Percentiles rank a stretch among this genome's conserved stretches.
phyloP scores from a whole-genome alignment of 1,140 invertebrate species.

The Charaxes varanes region DNA sequence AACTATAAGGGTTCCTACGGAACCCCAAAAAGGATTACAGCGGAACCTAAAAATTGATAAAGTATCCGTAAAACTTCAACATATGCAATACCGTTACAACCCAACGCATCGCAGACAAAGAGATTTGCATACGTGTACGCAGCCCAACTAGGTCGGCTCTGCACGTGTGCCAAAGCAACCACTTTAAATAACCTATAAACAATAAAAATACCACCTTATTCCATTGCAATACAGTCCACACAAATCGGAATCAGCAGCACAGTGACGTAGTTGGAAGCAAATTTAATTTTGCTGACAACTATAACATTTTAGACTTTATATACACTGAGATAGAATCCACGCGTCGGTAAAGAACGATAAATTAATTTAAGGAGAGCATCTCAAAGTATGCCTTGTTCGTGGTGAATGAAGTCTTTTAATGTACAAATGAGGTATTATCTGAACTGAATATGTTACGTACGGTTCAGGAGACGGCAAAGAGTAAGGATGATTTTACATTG shows the following conservation, averaged over 20 bases:
- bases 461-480: background rate
- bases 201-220: slow-evolving; percentile 14
- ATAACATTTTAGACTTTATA: slow-evolving; percentile 22
- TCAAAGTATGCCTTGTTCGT: slow-evolving; percentile 54
- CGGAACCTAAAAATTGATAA: slow-evolving; percentile 14
- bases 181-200: background rate
- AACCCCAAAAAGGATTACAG: too few species aligned
- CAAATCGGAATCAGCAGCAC: background rate
- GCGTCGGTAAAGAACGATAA: background rate
- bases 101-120: slow-evolving; percentile 53
- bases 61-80: slow-evolving; percentile 12
- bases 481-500: slow-evolving; percentile 8
- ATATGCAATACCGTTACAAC: slow-evolving; percentile 33
- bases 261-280: slow-evolving; percentile 14
- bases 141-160: slow-evolving; percentile 37
- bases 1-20: too few species aligned
- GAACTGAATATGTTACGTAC: slow-evolving; percentile 29
- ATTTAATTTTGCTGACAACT: slow-evolving; percentile 17
- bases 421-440: slow-evolving; percentile 58
- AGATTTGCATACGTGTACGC: slow-evolving; percentile 53
- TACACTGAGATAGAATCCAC: slow-evolving; percentile 8
- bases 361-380: slow-evolving; percentile 21
- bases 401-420: slow-evolving; percentile 57
- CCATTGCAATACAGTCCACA: slow-evolving; percentile 3
- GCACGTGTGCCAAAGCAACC: slow-evolving; percentile 33